Evolutionary conservation across 2,113 vertebrate genomes (phyloP), one percentile per base, ranked within the genome.

Genomic region (Apistogramma diplotaenia): DNA sequence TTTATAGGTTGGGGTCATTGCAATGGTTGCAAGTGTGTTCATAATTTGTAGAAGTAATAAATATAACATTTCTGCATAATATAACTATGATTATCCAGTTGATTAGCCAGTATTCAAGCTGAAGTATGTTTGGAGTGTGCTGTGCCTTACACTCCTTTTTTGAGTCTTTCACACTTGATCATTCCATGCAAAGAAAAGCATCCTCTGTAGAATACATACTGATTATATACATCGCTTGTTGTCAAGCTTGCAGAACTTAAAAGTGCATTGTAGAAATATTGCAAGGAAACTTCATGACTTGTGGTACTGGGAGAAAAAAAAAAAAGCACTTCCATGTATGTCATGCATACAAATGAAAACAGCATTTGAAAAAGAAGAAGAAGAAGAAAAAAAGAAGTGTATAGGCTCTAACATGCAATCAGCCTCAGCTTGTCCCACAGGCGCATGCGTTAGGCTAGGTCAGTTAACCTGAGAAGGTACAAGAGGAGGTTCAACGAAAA

Each of bases 401-500:
- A 67, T 35, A 89, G 77, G 79, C 76, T 92, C 81, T 84, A 79
- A 77, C 94, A 95, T 95, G 95, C 95, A 35, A 25, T 91, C 84
- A 80, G 79, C 84, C 85, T 91, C 80, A 56, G 51, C 80, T 67
- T 85, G 84, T 82, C 86, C 46, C 85, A 91, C 86, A 85, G 87
- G 83, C 73, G 89, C 92, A 94, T 94, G 92, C 93, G 46, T 81
- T 90, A 85, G 73, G 90, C 87, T 91, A 90, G 80, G 85, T 85
- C 78, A 87, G 77, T 90, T 94, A 90, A 95, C 95, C 95, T 95
- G 95, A 96, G 95, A 92, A 90, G 89, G 87, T 92, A 91, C 72
- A 73, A 67, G n/a, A 83, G 76, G 78, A 83, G 82, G 84, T 79
- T 93, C 89, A 91, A 94, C 82, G 90, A 92, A 94, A 79, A 60